Conservation (phyloP, 2,888 invertebrate genomes). For the Chrysina gloriosa region DNA sequence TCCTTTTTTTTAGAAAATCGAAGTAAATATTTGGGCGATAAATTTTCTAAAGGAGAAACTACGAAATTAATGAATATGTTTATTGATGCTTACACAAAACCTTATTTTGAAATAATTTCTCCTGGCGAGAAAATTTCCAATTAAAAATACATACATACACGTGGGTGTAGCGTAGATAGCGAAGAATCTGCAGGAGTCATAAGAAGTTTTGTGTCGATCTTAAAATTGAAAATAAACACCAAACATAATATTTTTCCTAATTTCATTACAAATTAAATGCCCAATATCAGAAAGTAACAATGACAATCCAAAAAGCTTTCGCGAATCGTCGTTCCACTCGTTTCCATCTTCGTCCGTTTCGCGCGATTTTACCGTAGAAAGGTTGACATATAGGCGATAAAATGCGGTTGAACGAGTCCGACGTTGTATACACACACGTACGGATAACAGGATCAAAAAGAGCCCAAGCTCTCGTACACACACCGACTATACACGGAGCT, state of each 20-base stretch:
- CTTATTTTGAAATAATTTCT: constrained; percentile 1
- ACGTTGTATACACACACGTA: too few species aligned
- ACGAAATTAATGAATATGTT: constrained; percentile 27
- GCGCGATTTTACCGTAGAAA: background rate
- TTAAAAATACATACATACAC: too few species aligned
- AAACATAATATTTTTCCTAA: too few species aligned
- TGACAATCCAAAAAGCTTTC: background rate
- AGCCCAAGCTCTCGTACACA: background rate
- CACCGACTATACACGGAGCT: background rate
- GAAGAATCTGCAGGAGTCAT: too few species aligned
- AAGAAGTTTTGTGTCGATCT: too few species aligned
- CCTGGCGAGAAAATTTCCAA: too few species aligned
- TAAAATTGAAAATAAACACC: too few species aligned
- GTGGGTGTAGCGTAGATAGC: too few species aligned
- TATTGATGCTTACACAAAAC: background rate
- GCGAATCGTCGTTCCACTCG: constrained; percentile 1
- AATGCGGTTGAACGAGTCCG: constrained; percentile 16
- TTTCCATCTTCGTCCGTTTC: background rate
- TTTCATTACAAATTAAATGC: too few species aligned
- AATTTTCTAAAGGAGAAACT: constrained; percentile 20
- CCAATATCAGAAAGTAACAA: too few species aligned
- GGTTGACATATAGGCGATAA: constrained; percentile 20
- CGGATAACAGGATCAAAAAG: constrained; percentile 6
- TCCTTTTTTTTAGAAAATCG: constrained; percentile 13
- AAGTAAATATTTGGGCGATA: constrained; percentile 27